phyloP scores from a whole-genome alignment of 2,888 invertebrate species.

The Cryptus armator region DNA sequence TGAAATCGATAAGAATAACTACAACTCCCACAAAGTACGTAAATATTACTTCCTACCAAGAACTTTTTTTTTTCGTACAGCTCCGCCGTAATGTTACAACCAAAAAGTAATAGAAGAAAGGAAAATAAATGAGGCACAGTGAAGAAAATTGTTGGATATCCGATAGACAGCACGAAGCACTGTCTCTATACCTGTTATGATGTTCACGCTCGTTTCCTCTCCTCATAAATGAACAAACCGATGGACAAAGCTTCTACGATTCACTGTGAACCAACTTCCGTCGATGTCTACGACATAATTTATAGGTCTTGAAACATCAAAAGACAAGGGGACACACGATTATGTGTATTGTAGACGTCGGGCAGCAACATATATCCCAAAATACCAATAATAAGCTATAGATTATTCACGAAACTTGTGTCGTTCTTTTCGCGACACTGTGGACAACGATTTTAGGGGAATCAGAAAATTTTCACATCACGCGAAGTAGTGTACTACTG shows the following conservation, averaged over 20 bases:
- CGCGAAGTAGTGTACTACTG: not conserved
- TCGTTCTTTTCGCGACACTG: not conserved
- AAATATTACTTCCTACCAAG: not conserved
- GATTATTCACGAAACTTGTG: conserved; percentile 66
- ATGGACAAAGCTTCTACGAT: not conserved
- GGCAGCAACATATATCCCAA: conserved; percentile 52
- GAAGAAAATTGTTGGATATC: conserved; percentile 48
- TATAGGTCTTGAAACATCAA: not conserved
- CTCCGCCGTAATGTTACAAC: not conserved
- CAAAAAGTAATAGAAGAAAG: not conserved
- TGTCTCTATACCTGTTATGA: conserved; percentile 22
- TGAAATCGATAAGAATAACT: not conserved
- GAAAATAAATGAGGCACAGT: not conserved
- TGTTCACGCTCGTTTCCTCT: conserved; percentile 29
- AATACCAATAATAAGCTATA: conserved; percentile 69
- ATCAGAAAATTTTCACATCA: not conserved
- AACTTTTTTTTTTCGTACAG: too few species aligned
- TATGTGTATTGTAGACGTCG: not conserved
- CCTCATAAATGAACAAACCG: conserved; percentile 34
- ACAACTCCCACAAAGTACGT: not conserved
- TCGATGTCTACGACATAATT: conserved; percentile 24
- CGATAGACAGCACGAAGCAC: conserved; percentile 31
- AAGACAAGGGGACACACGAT: conserved; percentile 25
- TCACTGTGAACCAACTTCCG: conserved; percentile 29
- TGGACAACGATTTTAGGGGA: not conserved